Conservation (phyloP, 2,113 vertebrate genomes). For the Cathartes aura region DNA sequence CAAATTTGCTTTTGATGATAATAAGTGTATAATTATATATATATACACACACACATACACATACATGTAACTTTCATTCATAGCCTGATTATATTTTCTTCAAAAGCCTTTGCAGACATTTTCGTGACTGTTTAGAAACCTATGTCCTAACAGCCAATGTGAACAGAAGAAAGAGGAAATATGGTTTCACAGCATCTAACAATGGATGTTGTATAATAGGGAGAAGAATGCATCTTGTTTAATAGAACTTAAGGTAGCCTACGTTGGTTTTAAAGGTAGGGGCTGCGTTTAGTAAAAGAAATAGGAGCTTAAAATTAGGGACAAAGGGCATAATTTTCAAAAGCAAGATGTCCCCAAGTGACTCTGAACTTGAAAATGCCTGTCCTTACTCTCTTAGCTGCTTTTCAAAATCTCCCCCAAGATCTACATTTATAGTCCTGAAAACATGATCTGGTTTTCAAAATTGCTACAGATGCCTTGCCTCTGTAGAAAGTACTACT, state of each 20-base stretch:
- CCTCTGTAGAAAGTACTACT: not conserved
- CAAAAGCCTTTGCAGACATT: not conserved
- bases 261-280: not conserved
- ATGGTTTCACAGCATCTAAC: not conserved
- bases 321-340: not conserved
- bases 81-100: not conserved
- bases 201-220: not conserved
- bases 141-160: not conserved
- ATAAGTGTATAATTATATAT: not conserved
- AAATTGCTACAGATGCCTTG: not conserved
- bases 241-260: not conserved
- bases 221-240: not conserved
- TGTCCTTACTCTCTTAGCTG: not conserved
- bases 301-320: not conserved
- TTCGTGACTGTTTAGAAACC: not conserved
- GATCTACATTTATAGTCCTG: not conserved
- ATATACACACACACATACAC: not conserved
- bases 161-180: not conserved
- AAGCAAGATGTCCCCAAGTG: not conserved
- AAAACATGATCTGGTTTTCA: not conserved
- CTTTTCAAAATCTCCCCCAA: not conserved
- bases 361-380: not conserved
- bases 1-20: not conserved
- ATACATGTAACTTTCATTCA: not conserved
- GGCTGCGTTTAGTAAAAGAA: not conserved